Base-by-base conservation (phyloP, 2,888 invertebrate genomes). In the Pecten maximus region DNA sequence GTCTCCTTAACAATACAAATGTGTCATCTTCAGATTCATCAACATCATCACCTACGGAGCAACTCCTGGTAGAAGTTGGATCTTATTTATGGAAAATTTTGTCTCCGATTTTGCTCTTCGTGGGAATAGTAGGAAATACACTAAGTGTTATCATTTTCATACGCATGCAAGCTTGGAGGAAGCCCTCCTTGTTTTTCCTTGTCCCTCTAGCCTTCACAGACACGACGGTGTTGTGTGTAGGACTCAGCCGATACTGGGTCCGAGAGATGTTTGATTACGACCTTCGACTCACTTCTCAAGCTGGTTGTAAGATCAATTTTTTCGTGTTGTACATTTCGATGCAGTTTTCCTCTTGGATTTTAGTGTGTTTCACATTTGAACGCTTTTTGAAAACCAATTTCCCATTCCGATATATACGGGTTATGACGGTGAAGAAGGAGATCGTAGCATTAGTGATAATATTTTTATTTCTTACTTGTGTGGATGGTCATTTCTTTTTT, bases 311-410 rank as follows among this genome's bases (percentile, higher is more conserved):
- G 60, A 54, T 90, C 16, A 90, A 91, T 54, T 50, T 91, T 3
- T 91, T 91, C 40, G 88, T 88, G 4, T 88, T 91, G 10, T 91
- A 91, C 44, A 86, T 87, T 74, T 89, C 89, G 0, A 91, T 91
- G 91, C 91, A 91, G 35, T 74, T 89, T 88, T 91, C 91, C 3
- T 90, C 91, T 0, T 88, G 88, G 90, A 88, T 91, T 54, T 87
- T 91, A 39, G 91, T 91, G 4, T 90, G 90, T 44, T 40, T 91
- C 16, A 90, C 90, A 6, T 48, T 91, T 40, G 91, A 91, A n/a
- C 87, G 91, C 19, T 91, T 89, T 35, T n/a, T 91, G 10, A 91
- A 91, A 74, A 91, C 91, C 23, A 89, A 90, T 39, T 90, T 89
- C n/a, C 89, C 91, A 2, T 88, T 90, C 10, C 87, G 87, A 4